Evolutionary conservation across 2,888 invertebrate genomes (phyloP).

Genomic region (Psylliodes chrysocephalus): DNA sequence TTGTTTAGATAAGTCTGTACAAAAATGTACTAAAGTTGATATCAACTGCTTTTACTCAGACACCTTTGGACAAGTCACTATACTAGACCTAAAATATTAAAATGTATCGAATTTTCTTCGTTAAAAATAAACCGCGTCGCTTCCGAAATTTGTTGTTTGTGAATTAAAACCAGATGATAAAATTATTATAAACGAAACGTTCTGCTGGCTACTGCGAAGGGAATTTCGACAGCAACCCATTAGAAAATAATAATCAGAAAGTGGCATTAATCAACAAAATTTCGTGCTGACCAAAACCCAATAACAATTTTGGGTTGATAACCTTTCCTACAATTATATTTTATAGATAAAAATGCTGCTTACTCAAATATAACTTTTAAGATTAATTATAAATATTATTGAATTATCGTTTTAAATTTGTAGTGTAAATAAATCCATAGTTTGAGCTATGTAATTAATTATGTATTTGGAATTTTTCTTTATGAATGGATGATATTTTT

Average conservation of each 20-base stretch:
- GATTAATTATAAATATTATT: slow-evolving; percentile 18
- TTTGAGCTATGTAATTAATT: background rate
- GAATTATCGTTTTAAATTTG: slow-evolving; percentile 7
- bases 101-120: too few relatives aligned
- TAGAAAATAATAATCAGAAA: slow-evolving; percentile 23
- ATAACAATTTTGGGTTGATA: slow-evolving; percentile 35
- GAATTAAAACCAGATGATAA: background rate
- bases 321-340: slow-evolving; percentile 32
- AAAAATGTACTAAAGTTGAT: too few relatives aligned
- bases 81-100: too few relatives aligned
- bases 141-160: too few relatives aligned
- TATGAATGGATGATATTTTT: background rate
- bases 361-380: slow-evolving; percentile 25
- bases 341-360: slow-evolving; percentile 33
- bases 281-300: slow-evolving; percentile 32
- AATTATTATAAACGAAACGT: background rate
- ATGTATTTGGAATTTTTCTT: background rate
- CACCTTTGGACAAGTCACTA: too few relatives aligned
- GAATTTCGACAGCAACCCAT: slow-evolving; percentile 1
- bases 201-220: background rate
- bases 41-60: too few relatives aligned
- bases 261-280: slow-evolving; percentile 31
- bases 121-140: too few relatives aligned
- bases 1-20: too few relatives aligned
- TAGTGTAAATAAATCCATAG: slow-evolving; percentile 2